A percentile compares a stretch with the other conserved stretches of the same genome.
These are phyloP conservation scores for Lydus trimaculatus DNA, from an alignment of 2,888 invertebrate genomes.

Conservation along the genomic window DNA sequence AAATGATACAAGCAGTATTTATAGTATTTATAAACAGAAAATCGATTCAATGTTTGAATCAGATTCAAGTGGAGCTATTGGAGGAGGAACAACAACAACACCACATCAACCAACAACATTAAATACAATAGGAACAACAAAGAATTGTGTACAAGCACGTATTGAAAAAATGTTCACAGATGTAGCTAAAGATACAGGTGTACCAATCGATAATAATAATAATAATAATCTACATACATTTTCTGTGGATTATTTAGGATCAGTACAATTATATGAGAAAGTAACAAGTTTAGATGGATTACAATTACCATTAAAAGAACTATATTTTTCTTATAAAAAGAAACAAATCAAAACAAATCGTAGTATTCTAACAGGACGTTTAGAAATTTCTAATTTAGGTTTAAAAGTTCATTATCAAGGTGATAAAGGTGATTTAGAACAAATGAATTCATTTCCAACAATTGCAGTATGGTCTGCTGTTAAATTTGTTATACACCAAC, in stretches of 20 bases:
- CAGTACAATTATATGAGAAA: constrained; percentile 77
- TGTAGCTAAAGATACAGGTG: constrained; percentile 67
- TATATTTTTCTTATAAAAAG: constrained; percentile 72
- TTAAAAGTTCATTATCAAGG: constrained; percentile 76
- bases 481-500: constrained; percentile 76
- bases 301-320: constrained; percentile 78
- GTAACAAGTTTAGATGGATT: constrained; percentile 84
- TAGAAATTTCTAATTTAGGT: constrained; percentile 75
- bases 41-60: constrained; percentile 83
- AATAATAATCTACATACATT: constrained; percentile 60
- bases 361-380: constrained; percentile 65
- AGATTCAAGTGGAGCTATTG: constrained; percentile 47
- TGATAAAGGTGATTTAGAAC: constrained; percentile 68
- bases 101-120: neutral
- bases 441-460: constrained; percentile 84
- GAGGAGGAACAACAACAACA: neutral
- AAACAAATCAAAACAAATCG: constrained; percentile 54
- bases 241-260: constrained; percentile 83
- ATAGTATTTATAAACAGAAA: constrained; percentile 80
- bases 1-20: constrained; percentile 57
- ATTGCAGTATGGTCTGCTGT: constrained; percentile 95
- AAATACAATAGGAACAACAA: constrained; percentile 57
- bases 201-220: constrained; percentile 66
- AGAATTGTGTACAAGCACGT: constrained; percentile 82
- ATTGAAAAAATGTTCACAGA: constrained; percentile 87